Evolutionary conservation across 2,113 vertebrate species (phyloP).

Genomic region (Fulica atra): DNA sequence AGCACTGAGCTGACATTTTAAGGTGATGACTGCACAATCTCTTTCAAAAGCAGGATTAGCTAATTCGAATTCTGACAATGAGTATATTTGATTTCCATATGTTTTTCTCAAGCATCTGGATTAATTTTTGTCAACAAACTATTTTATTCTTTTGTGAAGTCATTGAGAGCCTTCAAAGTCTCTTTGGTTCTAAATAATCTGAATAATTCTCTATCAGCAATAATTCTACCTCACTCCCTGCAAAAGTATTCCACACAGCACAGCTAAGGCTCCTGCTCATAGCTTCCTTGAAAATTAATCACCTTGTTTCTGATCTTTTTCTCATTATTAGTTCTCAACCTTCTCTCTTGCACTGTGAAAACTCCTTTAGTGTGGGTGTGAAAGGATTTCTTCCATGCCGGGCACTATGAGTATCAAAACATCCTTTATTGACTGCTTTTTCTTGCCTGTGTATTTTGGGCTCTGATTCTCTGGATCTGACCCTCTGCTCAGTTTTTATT

Average conservation of each 20-base stretch:
- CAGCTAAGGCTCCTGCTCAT: neutral
- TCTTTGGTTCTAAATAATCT: neutral
- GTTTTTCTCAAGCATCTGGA: neutral
- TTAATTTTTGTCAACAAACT: neutral
- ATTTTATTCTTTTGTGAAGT: neutral
- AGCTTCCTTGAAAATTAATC: conserved; percentile 3
- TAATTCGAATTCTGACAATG: neutral
- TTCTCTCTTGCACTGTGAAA: neutral
- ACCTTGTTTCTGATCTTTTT: neutral
- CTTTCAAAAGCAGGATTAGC: neutral
- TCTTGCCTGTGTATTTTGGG: neutral
- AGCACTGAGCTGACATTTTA: neutral
- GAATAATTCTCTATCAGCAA: neutral
- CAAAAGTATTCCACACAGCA: neutral
- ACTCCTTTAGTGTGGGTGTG: neutral
- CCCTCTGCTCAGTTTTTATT: neutral
- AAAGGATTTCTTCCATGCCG: neutral
- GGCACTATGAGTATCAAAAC: neutral
- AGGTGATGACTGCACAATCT: neutral
- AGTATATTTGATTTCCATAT: neutral
- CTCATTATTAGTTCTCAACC: neutral
- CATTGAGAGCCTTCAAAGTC: neutral
- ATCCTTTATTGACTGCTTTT: neutral
- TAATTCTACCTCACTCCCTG: neutral
- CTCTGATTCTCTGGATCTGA: neutral